A percentile compares a stretch with the other conserved stretches of the same genome.
phyloP scores from a whole-genome alignment of 2,888 invertebrate species.

The Rhopalosiphum nymphaeae region DNA sequence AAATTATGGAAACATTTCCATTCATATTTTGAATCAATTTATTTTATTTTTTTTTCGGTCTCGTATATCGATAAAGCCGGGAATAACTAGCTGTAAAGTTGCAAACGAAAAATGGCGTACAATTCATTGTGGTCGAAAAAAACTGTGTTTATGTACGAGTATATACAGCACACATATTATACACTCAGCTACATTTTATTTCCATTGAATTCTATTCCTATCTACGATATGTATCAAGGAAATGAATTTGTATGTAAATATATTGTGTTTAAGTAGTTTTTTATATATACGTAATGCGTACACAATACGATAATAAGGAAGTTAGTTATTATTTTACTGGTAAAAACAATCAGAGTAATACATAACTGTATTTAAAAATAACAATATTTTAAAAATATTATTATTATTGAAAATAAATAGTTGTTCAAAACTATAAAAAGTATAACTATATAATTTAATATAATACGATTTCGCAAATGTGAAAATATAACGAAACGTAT shows the following conservation, averaged over 20 bases:
- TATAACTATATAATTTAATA: not conserved
- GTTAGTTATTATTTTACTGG: not conserved
- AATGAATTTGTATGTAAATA: slow-evolving; percentile 38
- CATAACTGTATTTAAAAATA: not conserved
- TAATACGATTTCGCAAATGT: not conserved
- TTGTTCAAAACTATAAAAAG: not conserved
- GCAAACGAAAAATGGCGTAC: slow-evolving; percentile 26
- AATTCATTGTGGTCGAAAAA: slow-evolving; percentile 39
- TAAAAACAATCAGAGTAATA: not conserved
- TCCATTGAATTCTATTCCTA: slow-evolving; percentile 7
- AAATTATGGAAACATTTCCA: slow-evolving; percentile 49
- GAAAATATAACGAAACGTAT: not conserved
- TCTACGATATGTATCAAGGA: not conserved
- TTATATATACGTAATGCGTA: not conserved
- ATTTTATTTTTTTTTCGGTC: not conserved
- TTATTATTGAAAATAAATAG: not conserved
- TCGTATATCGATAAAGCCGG: not conserved
- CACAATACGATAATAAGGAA: not conserved
- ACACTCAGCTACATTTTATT: not conserved
- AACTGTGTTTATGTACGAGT: not conserved
- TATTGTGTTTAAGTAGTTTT: not conserved
- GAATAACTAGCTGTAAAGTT: slow-evolving; percentile 42
- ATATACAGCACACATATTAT: not conserved
- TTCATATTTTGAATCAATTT: slow-evolving; percentile 43
- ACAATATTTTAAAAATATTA: not conserved